Evolutionary conservation across 2,797 vertebrate species (phyloP).

Genomic region (Pipistrellus nathusii): DNA sequence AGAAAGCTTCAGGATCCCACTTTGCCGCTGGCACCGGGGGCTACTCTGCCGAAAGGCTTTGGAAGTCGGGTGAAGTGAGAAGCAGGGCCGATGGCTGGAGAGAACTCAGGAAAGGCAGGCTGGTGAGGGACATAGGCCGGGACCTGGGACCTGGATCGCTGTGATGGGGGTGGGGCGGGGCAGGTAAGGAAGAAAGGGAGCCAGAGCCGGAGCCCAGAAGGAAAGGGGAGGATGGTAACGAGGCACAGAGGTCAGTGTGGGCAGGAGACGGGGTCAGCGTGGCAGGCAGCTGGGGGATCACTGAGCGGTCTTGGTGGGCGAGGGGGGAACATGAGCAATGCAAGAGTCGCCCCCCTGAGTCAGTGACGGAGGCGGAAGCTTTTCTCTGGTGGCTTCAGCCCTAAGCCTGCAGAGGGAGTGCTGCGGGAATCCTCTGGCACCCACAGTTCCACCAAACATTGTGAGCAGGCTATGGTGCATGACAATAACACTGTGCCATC

Average conservation of each 20-base stretch:
- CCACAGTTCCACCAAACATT: background rate
- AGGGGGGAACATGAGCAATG: rapidly evolving
- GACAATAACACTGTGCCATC: background rate
- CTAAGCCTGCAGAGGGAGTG: background rate
- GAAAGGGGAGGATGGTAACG: background rate
- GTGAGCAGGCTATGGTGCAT: background rate
- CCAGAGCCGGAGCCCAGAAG: background rate
- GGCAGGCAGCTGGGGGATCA: background rate
- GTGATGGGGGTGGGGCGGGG: background rate
- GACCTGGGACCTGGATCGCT: background rate
- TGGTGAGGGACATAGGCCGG: background rate
- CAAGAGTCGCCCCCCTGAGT: rapidly evolving
- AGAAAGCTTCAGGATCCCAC: background rate
- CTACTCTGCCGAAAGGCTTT: background rate
- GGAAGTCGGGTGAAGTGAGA: background rate
- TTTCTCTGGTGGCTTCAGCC: background rate
- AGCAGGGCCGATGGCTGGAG: background rate
- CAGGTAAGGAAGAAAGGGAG: background rate
- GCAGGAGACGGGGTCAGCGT: rapidly evolving
- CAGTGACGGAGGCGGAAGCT: background rate
- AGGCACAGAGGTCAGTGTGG: background rate
- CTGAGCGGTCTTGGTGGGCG: background rate
- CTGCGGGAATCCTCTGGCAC: background rate
- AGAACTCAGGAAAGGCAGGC: background rate
- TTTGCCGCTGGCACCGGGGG: background rate